Base-by-base conservation (phyloP, 2,797 vertebrate genomes). In the Microctenopoma steveboyesi region DNA sequence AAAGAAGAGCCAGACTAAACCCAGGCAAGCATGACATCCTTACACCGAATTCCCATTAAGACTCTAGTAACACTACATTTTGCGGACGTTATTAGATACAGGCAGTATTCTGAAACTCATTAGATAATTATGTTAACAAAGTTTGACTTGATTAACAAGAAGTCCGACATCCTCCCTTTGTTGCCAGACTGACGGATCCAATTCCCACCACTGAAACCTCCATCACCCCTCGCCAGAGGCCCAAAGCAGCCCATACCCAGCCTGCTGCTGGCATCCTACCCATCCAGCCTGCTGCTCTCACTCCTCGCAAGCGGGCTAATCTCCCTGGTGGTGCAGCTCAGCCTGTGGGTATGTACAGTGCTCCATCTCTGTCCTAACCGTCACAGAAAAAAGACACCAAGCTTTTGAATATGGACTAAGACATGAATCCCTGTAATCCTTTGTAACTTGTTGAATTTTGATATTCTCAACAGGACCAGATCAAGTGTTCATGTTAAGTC, bases 181-280 rank as follows among this genome's bases (percentile, higher is more conserved):
- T 78, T 74, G 18, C 0, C 86, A 99, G 98, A 89, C 93, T 99
- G 85, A 99, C 96, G 4, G 98, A 99, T 88, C 97, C 96, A 61
- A 94, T 98, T 89, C 97, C 97, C 72, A 96, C 98, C 2, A 99
- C 96, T 62, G 98, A 99, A 93, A 99, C 98, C 1, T 99, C 98
- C 85, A 99, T 99, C 83, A 96, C 97, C 2, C 98, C 98, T 45
- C 96, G 98, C 48, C 98, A 99, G 93, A 95, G 98, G 76, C 98
- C 98, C 74, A 99, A 99, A 93, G 97, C 98, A 30, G 96, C 94
- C 42, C 98, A 99, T 84, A 93, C 97, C 5, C 96, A 98, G 84
- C 70, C 92, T 5, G 79, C 92, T 65, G 94, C 96, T 59, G 97
- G 97, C 46, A 99, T 98, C 70, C 86, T 99, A 62, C 97, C 98